Evolutionary conservation across 2,113 vertebrate genomes (phyloP).

Genomic region (Zosterops lateralis): DNA sequence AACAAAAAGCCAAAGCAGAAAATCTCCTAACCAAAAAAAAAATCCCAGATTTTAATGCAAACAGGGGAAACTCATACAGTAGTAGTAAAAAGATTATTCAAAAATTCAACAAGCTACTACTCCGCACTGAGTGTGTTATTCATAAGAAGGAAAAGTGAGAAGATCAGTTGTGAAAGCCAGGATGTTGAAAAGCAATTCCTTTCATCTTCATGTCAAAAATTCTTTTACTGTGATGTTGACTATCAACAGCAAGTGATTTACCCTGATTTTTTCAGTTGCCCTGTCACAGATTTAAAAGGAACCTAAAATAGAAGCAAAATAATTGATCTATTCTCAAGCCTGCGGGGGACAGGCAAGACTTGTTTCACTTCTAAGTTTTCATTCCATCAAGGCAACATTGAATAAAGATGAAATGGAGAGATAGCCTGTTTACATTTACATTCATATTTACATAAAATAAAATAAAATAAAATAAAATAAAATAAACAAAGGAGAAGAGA

Average conservation of each 20-base stretch:
- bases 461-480: not conserved
- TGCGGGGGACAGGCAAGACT: not conserved
- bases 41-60: not conserved
- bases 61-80: not conserved
- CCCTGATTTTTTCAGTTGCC: not conserved
- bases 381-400: not conserved
- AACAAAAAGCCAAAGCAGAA: not conserved
- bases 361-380: not conserved
- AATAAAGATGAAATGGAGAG: not conserved
- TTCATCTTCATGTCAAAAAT: not conserved
- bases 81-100: not conserved
- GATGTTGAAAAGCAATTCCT: not conserved
- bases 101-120: not conserved
- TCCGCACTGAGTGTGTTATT: not conserved
- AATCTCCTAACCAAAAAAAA: not conserved
- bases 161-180: not conserved
- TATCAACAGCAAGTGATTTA: not conserved
- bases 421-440: not conserved
- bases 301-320: not conserved
- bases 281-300: not conserved
- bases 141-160: not conserved
- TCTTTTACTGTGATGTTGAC: not conserved
- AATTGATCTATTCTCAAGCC: not conserved
- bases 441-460: not conserved
- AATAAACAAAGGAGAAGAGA: not conserved